Evolutionary conservation across 2,113 vertebrate genomes (phyloP).

Genomic region (Neodontobutis hainanensis): DNA sequence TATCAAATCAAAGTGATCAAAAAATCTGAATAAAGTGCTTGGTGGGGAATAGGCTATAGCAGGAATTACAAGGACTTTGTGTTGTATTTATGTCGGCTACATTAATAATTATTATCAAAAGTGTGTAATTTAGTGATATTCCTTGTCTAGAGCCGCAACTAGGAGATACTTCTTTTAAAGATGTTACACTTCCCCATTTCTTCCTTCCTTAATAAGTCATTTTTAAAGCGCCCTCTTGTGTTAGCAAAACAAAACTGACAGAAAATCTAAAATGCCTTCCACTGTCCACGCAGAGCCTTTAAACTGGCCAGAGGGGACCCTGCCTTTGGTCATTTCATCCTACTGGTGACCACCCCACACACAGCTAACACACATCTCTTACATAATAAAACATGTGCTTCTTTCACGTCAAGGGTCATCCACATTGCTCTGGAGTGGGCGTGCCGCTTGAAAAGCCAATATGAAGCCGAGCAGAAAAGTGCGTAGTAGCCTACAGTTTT

Average conservation of each 20-base stretch:
- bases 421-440: slow-evolving; percentile 77
- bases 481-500: slow-evolving; percentile 76
- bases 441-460: slow-evolving; percentile 72
- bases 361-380: background rate
- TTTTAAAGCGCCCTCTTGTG: slow-evolving; percentile 68
- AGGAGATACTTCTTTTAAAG: background rate
- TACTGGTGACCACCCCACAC: background rate
- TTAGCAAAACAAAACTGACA: slow-evolving; percentile 70
- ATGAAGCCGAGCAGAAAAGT: slow-evolving; percentile 74
- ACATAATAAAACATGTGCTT: background rate
- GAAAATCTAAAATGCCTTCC: slow-evolving; percentile 17
- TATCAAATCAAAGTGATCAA: too few species aligned
- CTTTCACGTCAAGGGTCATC: slow-evolving; percentile 26
- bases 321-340: background rate
- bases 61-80: too few species aligned
- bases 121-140: too few species aligned
- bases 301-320: slow-evolving; percentile 1
- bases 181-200: slow-evolving; percentile 52
- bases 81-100: too few species aligned
- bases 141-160: too few species aligned
- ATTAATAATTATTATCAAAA: too few species aligned
- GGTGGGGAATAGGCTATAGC: too few species aligned
- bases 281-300: slow-evolving; percentile 32
- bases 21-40: too few species aligned
- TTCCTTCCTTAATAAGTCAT: background rate